These are phyloP conservation scores for Gadus macrocephalus DNA, from an alignment of 2,113 vertebrate species.

Conservation along the genomic window DNA sequence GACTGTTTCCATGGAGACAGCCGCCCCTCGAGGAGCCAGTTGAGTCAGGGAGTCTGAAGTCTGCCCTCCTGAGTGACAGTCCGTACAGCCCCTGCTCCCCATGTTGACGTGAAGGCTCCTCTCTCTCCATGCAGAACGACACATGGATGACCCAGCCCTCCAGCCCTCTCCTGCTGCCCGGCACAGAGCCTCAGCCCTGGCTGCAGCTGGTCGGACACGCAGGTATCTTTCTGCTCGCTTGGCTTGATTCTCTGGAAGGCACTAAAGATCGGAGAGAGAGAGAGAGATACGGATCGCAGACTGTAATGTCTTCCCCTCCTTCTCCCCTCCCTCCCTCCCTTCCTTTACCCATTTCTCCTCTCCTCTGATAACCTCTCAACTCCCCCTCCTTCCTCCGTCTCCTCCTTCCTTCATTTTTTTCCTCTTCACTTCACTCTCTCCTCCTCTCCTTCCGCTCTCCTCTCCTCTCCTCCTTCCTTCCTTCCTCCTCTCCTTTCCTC, in stretches of 20 bases:
- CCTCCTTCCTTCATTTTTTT: too few species aligned
- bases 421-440: too few species aligned
- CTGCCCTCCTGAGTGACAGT: slow-evolving; percentile 19
- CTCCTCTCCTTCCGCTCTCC: too few species aligned
- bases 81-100: slow-evolving; percentile 2
- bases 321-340: too few species aligned
- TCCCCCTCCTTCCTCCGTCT: neutral
- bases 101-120: slow-evolving; percentile 1
- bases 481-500: too few species aligned
- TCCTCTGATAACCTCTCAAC: neutral
- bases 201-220: slow-evolving; percentile 84
- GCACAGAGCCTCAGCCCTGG: slow-evolving; percentile 77
- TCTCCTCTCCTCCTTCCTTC: too few species aligned
- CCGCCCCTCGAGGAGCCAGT: slow-evolving; percentile 22
- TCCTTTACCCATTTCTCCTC: neutral
- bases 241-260: neutral
- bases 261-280: neutral
- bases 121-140: slow-evolving; percentile 60
- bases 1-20: slow-evolving; percentile 58
- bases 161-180: slow-evolving; percentile 72
- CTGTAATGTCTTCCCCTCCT: too few species aligned
- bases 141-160: slow-evolving; percentile 76
- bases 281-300: too few species aligned
- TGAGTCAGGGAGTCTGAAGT: slow-evolving; percentile 50
- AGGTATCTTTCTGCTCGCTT: slow-evolving; percentile 57